Percentiles rank a stretch among this genome's conserved stretches.
Evolutionary conservation across 2,113 vertebrate species (phyloP).

Genomic region (Parotia lawesii): DNA sequence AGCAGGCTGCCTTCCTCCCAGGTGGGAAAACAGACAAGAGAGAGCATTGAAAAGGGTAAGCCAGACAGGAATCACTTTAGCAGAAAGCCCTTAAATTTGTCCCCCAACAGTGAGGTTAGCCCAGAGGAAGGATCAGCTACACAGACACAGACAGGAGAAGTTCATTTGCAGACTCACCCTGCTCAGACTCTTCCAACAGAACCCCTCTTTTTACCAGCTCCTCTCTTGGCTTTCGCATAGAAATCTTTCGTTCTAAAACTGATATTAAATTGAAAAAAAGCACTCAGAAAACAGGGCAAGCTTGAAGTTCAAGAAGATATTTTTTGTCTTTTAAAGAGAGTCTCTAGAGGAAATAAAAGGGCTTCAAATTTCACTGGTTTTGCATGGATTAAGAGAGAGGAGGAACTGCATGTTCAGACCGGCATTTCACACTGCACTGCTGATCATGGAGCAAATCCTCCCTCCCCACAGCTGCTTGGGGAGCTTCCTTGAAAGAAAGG

Average conservation of each 20-base stretch:
- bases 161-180: constrained; percentile 77
- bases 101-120: neutral
- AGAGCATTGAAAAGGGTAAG: neutral
- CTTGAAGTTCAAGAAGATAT: neutral
- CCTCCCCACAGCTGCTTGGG: neutral
- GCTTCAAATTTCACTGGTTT: neutral
- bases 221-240: constrained; percentile 92
- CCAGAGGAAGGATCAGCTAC: neutral
- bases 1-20: neutral
- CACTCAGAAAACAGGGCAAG: constrained; percentile 64
- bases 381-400: neutral
- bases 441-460: neutral
- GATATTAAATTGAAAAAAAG: constrained; percentile 68
- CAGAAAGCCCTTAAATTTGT: neutral
- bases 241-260: constrained; percentile 99
- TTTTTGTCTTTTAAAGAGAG: neutral
- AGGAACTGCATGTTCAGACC: neutral
- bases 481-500: neutral
- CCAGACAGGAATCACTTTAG: neutral
- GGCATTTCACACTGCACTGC: neutral
- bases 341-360: neutral
- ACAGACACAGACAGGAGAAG: constrained; percentile 33
- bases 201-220: constrained; percentile 96
- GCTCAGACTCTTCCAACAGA: constrained; percentile 90
- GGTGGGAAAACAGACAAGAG: neutral